These are phyloP conservation scores for Busseola fusca DNA, from an alignment of 2,888 invertebrate species.

Conservation along the genomic window DNA sequence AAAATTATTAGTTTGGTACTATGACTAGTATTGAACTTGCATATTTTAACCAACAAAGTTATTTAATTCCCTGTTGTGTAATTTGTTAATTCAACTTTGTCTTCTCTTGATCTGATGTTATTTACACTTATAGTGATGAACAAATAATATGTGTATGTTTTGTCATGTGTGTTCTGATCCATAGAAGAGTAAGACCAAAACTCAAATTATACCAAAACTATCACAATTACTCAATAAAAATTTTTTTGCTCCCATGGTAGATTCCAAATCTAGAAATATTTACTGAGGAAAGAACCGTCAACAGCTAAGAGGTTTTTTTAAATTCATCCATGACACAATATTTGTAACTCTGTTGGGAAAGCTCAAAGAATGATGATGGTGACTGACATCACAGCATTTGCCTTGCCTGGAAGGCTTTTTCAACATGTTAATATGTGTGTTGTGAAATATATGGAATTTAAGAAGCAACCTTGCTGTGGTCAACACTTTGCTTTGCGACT, in stretches of 20 bases:
- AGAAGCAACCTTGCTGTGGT: conserved; percentile 24
- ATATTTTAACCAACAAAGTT: conserved; percentile 32
- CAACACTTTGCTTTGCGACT: conserved; percentile 19
- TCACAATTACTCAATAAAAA: conserved; percentile 2
- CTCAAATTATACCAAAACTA: conserved; percentile 10
- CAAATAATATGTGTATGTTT: conserved; percentile 21
- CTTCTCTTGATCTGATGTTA: conserved; percentile 9
- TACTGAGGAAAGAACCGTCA: conserved; percentile 19
- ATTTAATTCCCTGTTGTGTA: conserved; percentile 1
- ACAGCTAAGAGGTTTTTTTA: conserved; percentile 31
- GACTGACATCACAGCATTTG: neutral
- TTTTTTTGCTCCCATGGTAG: conserved; percentile 15
- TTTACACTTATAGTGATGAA: conserved; percentile 4
- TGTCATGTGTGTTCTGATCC: conserved; percentile 29
- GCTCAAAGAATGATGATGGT: conserved; percentile 13
- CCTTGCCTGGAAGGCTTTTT: conserved; percentile 16
- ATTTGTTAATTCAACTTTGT: conserved; percentile 1
- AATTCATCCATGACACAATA: conserved; percentile 26
- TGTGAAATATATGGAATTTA: conserved; percentile 26
- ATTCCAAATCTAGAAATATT: conserved; percentile 46
- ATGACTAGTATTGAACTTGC: conserved; percentile 26
- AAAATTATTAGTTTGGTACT: conserved; percentile 27
- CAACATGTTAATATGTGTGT: conserved; percentile 20
- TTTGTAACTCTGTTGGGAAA: conserved; percentile 24
- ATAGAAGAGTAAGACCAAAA: neutral